A percentile compares a stretch with the other conserved stretches of the same genome.
phyloP scores from a whole-genome alignment of 2,113 vertebrate species.

The Jacana jacana region DNA sequence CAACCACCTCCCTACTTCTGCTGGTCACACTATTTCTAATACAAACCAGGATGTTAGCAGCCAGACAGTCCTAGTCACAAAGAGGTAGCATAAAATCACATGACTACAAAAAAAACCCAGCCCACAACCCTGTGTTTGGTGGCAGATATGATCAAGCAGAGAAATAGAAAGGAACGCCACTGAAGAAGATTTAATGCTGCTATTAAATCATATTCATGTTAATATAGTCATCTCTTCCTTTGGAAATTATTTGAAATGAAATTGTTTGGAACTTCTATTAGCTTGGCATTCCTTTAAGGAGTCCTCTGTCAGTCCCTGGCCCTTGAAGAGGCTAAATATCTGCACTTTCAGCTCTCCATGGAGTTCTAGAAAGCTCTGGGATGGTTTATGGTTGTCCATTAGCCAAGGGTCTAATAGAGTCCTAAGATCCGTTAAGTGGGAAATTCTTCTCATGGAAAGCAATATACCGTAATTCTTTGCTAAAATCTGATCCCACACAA shows the following conservation, averaged over 20 bases:
- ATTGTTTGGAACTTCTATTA: constrained; percentile 66
- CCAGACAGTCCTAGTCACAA: not conserved
- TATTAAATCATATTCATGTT: constrained; percentile 57
- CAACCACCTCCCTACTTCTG: too few species aligned
- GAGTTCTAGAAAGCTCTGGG: constrained; percentile 70
- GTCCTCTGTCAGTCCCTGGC: constrained; percentile 65
- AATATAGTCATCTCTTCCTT: constrained; percentile 44
- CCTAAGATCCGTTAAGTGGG: constrained; percentile 75
- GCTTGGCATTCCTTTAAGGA: constrained; percentile 65
- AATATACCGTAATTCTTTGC: constrained; percentile 72
- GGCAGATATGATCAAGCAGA: not conserved
- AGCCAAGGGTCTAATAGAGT: constrained; percentile 72
- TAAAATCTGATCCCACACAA: constrained; percentile 69
- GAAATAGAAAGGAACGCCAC: not conserved
- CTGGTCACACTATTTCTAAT: too few species aligned
- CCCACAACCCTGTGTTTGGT: not conserved
- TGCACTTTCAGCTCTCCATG: constrained; percentile 67
- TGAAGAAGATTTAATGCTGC: constrained; percentile 29
- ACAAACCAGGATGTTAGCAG: too few species aligned
- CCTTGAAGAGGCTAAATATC: constrained; percentile 70
- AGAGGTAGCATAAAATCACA: not conserved
- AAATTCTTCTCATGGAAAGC: constrained; percentile 74
- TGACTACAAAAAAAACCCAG: not conserved
- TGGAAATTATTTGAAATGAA: constrained; percentile 23
- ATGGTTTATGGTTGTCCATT: constrained; percentile 78